Evolutionary conservation across 2,888 invertebrate species (phyloP).

Genomic region (Cyaniris semiargus): DNA sequence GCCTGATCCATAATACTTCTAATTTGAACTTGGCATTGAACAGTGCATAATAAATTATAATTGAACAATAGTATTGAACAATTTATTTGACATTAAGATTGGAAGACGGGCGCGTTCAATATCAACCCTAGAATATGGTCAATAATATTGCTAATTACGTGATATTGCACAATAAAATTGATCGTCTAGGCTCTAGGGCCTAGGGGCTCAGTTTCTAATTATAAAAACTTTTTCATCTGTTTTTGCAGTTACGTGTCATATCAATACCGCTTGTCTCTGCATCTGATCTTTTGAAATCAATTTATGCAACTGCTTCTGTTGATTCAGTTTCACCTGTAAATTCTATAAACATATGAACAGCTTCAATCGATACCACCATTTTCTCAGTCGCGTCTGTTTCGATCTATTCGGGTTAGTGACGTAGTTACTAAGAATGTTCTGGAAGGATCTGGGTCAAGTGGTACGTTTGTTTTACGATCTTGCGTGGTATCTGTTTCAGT

Average conservation of each 20-base stretch:
- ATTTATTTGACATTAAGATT: no score
- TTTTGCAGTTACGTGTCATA: not conserved
- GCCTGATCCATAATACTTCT: no score
- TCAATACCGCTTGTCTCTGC: not conserved
- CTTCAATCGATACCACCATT: not conserved
- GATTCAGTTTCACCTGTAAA: not conserved
- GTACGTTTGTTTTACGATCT: slow-evolving; percentile 35
- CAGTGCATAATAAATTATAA: no score
- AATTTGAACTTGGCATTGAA: no score
- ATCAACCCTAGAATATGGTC: no score
- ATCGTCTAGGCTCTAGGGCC: no score
- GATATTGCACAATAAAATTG: no score
- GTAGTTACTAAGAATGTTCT: slow-evolving; percentile 35
- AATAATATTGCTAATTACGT: no score
- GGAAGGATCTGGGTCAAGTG: slow-evolving; percentile 37
- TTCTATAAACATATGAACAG: not conserved
- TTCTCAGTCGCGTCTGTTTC: slow-evolving; percentile 16
- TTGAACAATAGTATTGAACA: no score
- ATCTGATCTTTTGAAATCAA: not conserved
- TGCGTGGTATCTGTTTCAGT: not conserved
- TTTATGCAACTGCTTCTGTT: not conserved
- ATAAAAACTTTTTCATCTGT: not conserved
- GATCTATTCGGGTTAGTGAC: slow-evolving; percentile 35
- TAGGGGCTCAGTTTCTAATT: no score
- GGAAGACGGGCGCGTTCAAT: no score